Evolutionary conservation across 2,888 invertebrate species (phyloP).

Genomic region (Tenthredo livida): DNA sequence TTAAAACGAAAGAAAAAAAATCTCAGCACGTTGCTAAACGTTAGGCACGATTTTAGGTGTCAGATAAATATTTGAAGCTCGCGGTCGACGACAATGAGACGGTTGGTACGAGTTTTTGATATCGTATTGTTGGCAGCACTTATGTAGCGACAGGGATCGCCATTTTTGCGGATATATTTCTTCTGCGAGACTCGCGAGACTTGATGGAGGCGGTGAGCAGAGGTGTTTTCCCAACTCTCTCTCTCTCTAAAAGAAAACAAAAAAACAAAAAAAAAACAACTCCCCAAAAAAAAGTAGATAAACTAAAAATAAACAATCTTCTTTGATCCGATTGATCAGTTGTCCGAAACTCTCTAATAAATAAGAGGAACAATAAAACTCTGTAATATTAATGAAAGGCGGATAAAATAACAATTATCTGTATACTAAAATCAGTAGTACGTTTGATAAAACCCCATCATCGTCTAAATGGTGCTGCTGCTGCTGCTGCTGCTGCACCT

Average conservation of each 20-base stretch:
- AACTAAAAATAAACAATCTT: conserved; percentile 27
- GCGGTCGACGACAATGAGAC: not conserved
- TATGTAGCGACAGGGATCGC: conserved; percentile 15
- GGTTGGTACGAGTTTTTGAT: not conserved
- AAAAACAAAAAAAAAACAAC: not conserved
- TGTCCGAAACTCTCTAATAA: not conserved
- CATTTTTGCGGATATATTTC: conserved; percentile 37
- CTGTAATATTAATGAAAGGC: not conserved
- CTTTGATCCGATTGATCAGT: not conserved
- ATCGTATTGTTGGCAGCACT: not conserved
- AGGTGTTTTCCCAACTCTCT: conserved; percentile 37
- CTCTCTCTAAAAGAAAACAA: too few relatives aligned
- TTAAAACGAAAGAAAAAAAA: not conserved
- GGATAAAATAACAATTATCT: too few relatives aligned
- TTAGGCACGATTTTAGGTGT: not conserved
- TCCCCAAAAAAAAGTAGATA: not conserved
- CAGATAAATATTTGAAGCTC: not conserved
- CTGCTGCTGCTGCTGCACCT: not conserved
- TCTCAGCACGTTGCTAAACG: too few relatives aligned
- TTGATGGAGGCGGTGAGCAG: conserved; percentile 9
- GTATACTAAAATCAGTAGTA: too few relatives aligned
- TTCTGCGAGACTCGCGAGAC: conserved; percentile 15
- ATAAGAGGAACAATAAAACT: not conserved
- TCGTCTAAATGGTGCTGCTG: not conserved
- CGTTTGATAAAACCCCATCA: not conserved